Evolutionary conservation across 2,888 invertebrate species (phyloP), one percentile per base, ranked within the genome.

Genomic region (Brachyptera risi): DNA sequence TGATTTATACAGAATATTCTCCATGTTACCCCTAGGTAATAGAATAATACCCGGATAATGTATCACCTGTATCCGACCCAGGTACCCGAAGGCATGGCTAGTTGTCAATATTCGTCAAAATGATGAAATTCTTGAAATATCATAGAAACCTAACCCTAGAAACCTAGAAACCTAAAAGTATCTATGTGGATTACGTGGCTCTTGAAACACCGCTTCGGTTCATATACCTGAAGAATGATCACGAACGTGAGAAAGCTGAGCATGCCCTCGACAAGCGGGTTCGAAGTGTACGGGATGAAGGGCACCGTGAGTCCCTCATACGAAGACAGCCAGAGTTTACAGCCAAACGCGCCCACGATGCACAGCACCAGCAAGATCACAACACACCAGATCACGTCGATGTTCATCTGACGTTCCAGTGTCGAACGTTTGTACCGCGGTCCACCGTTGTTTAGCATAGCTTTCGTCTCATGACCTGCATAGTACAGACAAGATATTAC

Each of bases 311-410:
- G 78, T 49, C 77, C 76, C 64, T 81, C 77, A 70, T 83, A 87
- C 1, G 79, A 74, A 67, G 83, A 83, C 66, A 92, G 78, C 94
- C 94, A 96, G 65, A 94, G 75, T 71, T 90, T 90, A 77, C 92
- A 92, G 64, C 96, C 92, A 69, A 92, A 85, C 61, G 96, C 94
- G 69, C 96, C 96, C 70, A 92, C 84, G 69, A 93, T 83, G 75
- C 96, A 97, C 64, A 97, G 80, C 65, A 94, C 84, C 65, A 96
- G 79, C 68, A 97, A 81, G 69, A 96, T 90, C 67, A 95, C 82
- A 68, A 97, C 92, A 80, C 96, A 97, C 94, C 95, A 96, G 71
- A 96, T 86, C 63, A 97, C 92, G 77, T 96, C 96, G 68, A 89
- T 85, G 78, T 98, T 98, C 89, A 98, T 96, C 75, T 90, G 87